Evolutionary conservation across 2,888 invertebrate genomes (phyloP).

Genomic region (Idaea biselata): DNA sequence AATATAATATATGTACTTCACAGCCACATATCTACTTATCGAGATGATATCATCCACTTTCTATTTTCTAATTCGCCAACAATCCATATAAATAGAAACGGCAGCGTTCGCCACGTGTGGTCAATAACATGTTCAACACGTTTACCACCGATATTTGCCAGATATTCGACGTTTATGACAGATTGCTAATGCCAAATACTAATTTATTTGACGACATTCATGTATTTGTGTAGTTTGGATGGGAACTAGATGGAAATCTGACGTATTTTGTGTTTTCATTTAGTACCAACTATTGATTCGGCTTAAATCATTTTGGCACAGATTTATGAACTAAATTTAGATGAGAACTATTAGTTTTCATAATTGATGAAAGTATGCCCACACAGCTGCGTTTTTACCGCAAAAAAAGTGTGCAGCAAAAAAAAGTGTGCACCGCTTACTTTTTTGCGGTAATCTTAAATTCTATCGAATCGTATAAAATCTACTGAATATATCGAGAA

Average conservation of each 20-base stretch:
- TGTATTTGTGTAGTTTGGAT: neutral
- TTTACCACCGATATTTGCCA: neutral
- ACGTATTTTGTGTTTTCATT: no score
- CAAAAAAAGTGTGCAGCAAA: no score
- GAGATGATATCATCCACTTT: neutral
- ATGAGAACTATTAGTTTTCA: no score
- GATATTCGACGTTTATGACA: neutral
- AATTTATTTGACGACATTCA: neutral
- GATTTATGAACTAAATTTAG: no score
- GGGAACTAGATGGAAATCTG: neutral
- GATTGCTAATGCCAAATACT: neutral
- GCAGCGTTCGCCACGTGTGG: neutral
- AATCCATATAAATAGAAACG: neutral
- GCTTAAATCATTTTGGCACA: no score
- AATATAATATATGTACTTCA: neutral
- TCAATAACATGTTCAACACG: neutral
- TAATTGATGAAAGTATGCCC: no score
- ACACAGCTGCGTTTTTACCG: no score
- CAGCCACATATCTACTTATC: neutral
- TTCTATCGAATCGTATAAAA: no score
- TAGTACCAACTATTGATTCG: no score
- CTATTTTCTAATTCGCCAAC: neutral
- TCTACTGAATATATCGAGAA: no score
- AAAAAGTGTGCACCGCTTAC: no score
- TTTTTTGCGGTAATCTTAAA: no score